Base-by-base conservation (phyloP, 2,797 vertebrate genomes). In the Chaetodon trifasciatus region DNA sequence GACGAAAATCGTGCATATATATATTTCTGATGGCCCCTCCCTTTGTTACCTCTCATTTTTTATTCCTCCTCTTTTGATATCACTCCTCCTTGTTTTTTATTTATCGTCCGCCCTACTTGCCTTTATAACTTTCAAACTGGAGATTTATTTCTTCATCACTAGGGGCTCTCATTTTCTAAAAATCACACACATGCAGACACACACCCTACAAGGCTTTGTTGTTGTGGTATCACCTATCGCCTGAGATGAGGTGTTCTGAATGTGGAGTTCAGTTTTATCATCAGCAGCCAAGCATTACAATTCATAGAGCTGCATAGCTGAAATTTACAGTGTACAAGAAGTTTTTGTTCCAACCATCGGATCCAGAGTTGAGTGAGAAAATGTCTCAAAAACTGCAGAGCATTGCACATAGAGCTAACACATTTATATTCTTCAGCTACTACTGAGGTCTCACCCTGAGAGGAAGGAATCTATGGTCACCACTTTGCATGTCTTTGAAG, bases 1-100 rank as follows among this genome's bases (percentile, higher is more conserved):
- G 53, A 70, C 67, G 57, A 44, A 61, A 47, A 10, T 21, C 2
- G 0, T 47, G 58, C 8, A 68, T 92, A 80, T 88, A 86, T 88
- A 86, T 70, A 69, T 67, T 69, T 67, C 32, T 7, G 7, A 40
- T 24, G 62, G 81, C 83, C 15, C 83, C 88, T 88, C 91, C 91
- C 79, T 75, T 28, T 58, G 1, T 24, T 32, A 65, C 17, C n/a
- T 46, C 23, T 39, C 0, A 32, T 44, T 74, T 76, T 52, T 84
- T 70, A 78, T 62, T 84, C 67, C 62, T 76, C 79, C 63, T 74
- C 50, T 55, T 78, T 66, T 39, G 42, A 39, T 19, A 44, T 47
- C 2, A 28, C 76, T 67, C 86, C 85, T 75, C 88, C 82, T 80
- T 10, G 5, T 57, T 74, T 40, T 65, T 77, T 53, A 47, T 28